Base-by-base conservation (phyloP, 2,113 vertebrate genomes). In the Nipponia nippon region DNA sequence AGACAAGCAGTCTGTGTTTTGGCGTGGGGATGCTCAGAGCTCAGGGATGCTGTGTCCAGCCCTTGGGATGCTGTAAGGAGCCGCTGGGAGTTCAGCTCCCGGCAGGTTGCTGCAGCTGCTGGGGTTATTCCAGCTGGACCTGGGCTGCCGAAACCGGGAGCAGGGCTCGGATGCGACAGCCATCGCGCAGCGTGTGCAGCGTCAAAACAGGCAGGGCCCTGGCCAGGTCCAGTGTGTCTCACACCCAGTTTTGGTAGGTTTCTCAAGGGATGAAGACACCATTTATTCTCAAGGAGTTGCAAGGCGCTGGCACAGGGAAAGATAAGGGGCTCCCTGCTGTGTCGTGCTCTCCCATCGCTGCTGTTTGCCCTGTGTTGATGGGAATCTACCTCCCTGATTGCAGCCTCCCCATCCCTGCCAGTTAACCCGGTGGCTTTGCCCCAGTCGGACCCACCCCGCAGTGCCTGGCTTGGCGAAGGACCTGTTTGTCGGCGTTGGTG, bases 121-220 rank as follows among this genome's bases (percentile, higher is more conserved):
- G 30, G 29, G 26, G 9, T 92, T 81, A 40, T 65, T 77, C 49
- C 72, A 88, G 66, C n/a, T 75, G 85, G 80, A 69, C 27, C 6
- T 27, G 18, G 73, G 82, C 77, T 95, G 89, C 77, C 82, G 32
- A 92, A 97, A 80, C 29, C 94, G 95, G 94, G 93, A 96, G 67
- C 3, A 3, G 88, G 52, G 75, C 65, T 93, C 42, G 71, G 55
- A 46, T 83, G 87, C 9, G 9, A 93, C 83, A 65, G 89, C 94
- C 50, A 2, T 75, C 13, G 38, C 56, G 72, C 92, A 94, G 94
- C 56, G 65, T 62, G 55, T 16, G 83, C 87, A 94, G 87, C 13
- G 4, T 49, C n/a, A 72, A 10, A 78, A 78, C 55, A 62, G 61
- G 36, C 38, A 63, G 52, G 63, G 20, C 66, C 25, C 36, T 70